Conservation (phyloP, 2,113 vertebrate species). For the Mionectes macconnelli region DNA sequence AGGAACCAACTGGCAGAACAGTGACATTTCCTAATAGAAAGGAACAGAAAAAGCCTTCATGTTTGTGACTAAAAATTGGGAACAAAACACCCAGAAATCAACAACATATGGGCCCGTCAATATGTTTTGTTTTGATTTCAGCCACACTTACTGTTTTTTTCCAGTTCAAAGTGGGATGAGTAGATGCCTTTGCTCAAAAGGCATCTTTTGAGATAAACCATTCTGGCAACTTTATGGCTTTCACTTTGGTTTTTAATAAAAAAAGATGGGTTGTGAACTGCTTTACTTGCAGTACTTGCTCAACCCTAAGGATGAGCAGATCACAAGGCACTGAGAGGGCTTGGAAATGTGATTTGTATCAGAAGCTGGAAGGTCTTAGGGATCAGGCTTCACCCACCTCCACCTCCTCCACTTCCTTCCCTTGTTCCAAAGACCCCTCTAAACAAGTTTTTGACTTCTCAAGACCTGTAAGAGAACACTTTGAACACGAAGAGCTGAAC, state of each 20-base stretch:
- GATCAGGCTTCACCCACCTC: not conserved
- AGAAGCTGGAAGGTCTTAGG: not conserved
- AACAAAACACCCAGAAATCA: constrained; percentile 34
- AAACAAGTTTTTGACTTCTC: not conserved
- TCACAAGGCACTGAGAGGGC: not conserved
- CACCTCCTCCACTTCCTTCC: not conserved
- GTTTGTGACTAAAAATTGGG: constrained; percentile 12
- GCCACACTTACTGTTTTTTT: not conserved
- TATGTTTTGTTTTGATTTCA: not conserved
- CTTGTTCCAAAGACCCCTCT: not conserved
- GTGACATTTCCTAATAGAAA: not conserved
- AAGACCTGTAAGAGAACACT: not conserved
- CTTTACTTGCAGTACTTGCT: not conserved
- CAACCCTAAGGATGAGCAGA: not conserved
- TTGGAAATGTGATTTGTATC: not conserved
- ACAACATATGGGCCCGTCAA: not conserved
- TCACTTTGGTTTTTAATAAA: not conserved
- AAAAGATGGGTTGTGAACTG: not conserved
- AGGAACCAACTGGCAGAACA: not conserved
- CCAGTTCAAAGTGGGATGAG: not conserved
- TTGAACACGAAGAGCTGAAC: not conserved
- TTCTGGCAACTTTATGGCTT: not conserved
- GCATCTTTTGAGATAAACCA: not conserved
- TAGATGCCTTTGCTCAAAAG: not conserved
- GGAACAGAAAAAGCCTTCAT: not conserved